Evolutionary conservation across 2,888 invertebrate genomes (phyloP).

Genomic region (Tyria jacobaeae): DNA sequence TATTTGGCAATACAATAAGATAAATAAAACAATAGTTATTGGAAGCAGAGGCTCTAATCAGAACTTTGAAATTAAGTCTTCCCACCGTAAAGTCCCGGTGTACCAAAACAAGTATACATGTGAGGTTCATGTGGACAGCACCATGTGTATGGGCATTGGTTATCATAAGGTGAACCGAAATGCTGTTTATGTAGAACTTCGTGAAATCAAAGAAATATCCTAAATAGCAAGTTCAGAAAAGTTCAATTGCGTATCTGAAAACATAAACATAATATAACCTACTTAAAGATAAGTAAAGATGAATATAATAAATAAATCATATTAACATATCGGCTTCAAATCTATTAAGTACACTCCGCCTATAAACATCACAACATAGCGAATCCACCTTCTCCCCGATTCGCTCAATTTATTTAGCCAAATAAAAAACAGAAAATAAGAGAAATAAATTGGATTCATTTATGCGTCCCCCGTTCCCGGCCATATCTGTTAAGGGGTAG

Average conservation of each 20-base stretch:
- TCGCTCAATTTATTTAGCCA: conserved; percentile 48
- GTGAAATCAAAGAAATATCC: no score
- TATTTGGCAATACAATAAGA: no score
- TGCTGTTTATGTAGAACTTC: no score
- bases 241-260: background rate
- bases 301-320: background rate
- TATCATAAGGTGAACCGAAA: no score
- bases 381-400: conserved; percentile 39
- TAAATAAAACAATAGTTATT: no score
- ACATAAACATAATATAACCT: background rate
- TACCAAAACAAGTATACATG: no score
- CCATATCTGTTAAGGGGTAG: conserved; percentile 68
- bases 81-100: no score
- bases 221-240: no score
- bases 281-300: conserved; percentile 2
- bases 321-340: conserved; percentile 18
- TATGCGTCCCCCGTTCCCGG: conserved; percentile 64
- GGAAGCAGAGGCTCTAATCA: no score
- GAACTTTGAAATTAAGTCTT: no score
- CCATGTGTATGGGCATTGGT: no score
- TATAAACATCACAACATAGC: conserved; percentile 40
- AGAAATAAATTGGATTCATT: conserved; percentile 78
- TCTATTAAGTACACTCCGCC: conserved; percentile 42
- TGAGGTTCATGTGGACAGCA: no score
- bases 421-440: conserved; percentile 62